A percentile compares a stretch with the other conserved stretches of the same genome.
phyloP scores from a whole-genome alignment of 2,113 vertebrate genomes.

The Cyanoderma ruficeps region DNA sequence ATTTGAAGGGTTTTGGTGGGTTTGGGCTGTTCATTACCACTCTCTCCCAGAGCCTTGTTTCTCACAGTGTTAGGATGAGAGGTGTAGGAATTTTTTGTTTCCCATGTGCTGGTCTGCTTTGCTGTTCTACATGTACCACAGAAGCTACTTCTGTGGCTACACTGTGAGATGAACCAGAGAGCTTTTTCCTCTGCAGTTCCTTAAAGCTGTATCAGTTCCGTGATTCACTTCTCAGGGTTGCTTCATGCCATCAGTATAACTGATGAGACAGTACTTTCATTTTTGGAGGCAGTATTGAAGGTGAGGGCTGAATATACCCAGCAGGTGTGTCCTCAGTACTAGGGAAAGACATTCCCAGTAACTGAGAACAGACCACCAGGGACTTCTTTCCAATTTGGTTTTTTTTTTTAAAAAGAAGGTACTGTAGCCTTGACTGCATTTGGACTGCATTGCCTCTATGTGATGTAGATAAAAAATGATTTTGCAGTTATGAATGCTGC shows the following conservation, averaged over 20 bases:
- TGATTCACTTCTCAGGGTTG: not conserved
- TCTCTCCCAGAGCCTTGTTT: not conserved
- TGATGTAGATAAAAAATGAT: not conserved
- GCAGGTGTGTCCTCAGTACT: not conserved
- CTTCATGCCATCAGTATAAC: not conserved
- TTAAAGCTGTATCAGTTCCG: not conserved
- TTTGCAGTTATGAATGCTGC: not conserved
- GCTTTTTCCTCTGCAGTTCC: not conserved
- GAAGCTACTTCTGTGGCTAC: not conserved
- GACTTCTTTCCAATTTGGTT: not conserved
- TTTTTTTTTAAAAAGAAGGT: not conserved
- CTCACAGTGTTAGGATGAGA: not conserved
- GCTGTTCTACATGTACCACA: rapidly evolving
- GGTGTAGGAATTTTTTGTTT: not conserved
- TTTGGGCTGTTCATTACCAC: not conserved
- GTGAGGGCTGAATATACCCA: not conserved
- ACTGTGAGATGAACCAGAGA: not conserved
- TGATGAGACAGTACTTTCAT: not conserved
- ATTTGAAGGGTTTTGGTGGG: not conserved
- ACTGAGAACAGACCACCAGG: not conserved
- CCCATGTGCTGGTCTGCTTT: not conserved
- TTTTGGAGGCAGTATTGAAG: not conserved
- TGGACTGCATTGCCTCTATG: not conserved
- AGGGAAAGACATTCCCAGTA: not conserved
- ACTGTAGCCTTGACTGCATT: not conserved